Percentiles rank a stretch among this genome's conserved stretches.
These are phyloP conservation scores for Thunnus albacares DNA, from an alignment of 2,797 vertebrate genomes.

Conservation along the genomic window DNA sequence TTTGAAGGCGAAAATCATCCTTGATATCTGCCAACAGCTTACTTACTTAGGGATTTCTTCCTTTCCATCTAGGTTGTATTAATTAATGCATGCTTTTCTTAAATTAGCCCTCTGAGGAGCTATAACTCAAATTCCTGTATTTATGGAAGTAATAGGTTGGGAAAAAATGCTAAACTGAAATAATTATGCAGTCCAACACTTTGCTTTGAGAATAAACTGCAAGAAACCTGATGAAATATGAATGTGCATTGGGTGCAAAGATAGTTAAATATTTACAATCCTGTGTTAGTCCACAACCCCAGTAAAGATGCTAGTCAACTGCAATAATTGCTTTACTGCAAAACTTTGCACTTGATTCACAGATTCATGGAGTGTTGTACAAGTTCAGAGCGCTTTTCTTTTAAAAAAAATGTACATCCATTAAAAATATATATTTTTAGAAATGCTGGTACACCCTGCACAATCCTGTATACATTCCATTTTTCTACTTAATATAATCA, in stretches of 20 bases:
- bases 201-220: constrained; percentile 90
- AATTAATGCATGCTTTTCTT: constrained; percentile 88
- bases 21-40: constrained; percentile 84
- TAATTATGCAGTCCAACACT: constrained; percentile 90
- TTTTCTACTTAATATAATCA: constrained; percentile 63
- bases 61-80: constrained; percentile 87
- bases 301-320: constrained; percentile 88
- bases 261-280: constrained; percentile 91
- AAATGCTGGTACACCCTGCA: constrained; percentile 13
- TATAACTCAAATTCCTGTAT: constrained; percentile 89
- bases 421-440: constrained; percentile 56
- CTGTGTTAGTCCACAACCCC: constrained; percentile 86
- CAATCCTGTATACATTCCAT: constrained; percentile 17
- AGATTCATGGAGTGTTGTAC: constrained; percentile 61
- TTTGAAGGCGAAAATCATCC: constrained; percentile 85
- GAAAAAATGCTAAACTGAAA: constrained; percentile 89
- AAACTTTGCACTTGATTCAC: constrained; percentile 82
- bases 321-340: constrained; percentile 85
- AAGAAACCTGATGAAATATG: constrained; percentile 89
- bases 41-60: constrained; percentile 86
- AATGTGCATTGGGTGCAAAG: constrained; percentile 88
- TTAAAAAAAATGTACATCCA: constrained; percentile 40
- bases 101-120: constrained; percentile 90
- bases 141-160: constrained; percentile 90
- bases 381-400: constrained; percentile 53